These are phyloP conservation scores for Pionites leucogaster DNA, from an alignment of 2,113 vertebrate genomes.

Conservation along the genomic window DNA sequence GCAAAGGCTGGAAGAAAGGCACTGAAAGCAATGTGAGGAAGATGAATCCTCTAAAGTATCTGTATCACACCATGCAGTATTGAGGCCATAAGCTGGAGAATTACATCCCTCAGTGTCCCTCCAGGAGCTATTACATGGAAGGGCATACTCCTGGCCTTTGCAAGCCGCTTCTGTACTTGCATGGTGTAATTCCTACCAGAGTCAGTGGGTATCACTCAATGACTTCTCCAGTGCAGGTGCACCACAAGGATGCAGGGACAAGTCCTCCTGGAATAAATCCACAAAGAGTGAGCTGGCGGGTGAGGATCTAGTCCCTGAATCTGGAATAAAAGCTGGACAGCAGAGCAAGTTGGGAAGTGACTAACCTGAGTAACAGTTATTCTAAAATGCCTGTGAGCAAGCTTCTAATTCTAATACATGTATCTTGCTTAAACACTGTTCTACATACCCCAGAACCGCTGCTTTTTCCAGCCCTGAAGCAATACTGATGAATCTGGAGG, in stretches of 20 bases:
- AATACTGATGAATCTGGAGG: not conserved
- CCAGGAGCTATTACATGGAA: not conserved
- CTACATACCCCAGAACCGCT: accelerated
- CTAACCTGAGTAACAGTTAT: not conserved
- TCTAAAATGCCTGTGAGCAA: not conserved
- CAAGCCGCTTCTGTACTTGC: not conserved
- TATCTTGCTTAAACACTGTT: not conserved
- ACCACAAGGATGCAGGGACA: not conserved
- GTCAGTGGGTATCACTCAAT: not conserved
- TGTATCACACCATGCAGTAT: not conserved
- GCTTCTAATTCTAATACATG: not conserved
- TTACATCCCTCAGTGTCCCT: accelerated
- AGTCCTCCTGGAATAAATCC: not conserved
- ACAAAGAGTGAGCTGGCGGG: not conserved
- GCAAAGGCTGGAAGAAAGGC: not conserved
- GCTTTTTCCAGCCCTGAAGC: not conserved
- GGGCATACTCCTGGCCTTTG: not conserved
- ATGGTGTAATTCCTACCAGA: not conserved
- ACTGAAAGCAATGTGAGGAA: not conserved
- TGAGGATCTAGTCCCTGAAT: not conserved
- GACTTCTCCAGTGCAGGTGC: not conserved
- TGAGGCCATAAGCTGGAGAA: not conserved
- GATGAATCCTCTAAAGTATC: not conserved
- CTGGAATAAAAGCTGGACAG: not conserved
- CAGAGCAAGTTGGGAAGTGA: not conserved